A percentile compares a stretch with the other conserved stretches of the same genome.
phyloP scores from a whole-genome alignment of 2,113 vertebrate species.

The Chinchilla lanigera region DNA sequence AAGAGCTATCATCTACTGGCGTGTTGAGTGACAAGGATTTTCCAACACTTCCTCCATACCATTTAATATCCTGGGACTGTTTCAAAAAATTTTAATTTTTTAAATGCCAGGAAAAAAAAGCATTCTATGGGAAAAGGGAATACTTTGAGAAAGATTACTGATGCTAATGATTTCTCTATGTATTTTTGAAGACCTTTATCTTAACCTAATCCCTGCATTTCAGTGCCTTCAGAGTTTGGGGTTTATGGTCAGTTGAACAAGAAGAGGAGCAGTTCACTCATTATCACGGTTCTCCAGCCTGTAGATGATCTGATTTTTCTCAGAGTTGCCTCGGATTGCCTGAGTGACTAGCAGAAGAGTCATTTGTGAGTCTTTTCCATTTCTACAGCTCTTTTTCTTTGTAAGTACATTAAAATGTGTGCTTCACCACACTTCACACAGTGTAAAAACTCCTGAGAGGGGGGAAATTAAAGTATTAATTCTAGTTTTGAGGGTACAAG shows the following conservation, averaged over 20 bases:
- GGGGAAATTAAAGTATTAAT: conserved; percentile 8
- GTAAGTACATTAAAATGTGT: conserved; percentile 57
- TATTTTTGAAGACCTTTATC: conserved; percentile 16
- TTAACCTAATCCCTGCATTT: not conserved
- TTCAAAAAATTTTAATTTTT: conserved; percentile 12
- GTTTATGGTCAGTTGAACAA: not conserved
- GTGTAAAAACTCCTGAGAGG: conserved; percentile 15
- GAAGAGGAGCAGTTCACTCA: not conserved
- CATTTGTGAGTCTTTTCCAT: conserved; percentile 85
- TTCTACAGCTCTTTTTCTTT: conserved; percentile 68
- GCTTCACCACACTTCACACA: conserved; percentile 7
- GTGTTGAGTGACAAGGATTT: conserved; percentile 14
- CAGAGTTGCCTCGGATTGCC: conserved; percentile 50
- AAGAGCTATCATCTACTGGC: conserved; percentile 11
- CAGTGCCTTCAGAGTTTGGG: not conserved
- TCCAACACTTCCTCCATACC: not conserved
- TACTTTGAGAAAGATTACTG: not conserved
- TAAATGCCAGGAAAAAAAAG: not conserved
- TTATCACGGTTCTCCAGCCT: not conserved
- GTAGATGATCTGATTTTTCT: not conserved
- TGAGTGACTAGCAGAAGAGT: conserved; percentile 74
- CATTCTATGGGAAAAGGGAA: not conserved
- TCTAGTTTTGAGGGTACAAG: conserved; percentile 59
- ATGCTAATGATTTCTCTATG: conserved; percentile 12
- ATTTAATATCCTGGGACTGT: conserved; percentile 15